Evolutionary conservation across 2,797 vertebrate genomes (phyloP).

Genomic region (Delichon dasypus): DNA sequence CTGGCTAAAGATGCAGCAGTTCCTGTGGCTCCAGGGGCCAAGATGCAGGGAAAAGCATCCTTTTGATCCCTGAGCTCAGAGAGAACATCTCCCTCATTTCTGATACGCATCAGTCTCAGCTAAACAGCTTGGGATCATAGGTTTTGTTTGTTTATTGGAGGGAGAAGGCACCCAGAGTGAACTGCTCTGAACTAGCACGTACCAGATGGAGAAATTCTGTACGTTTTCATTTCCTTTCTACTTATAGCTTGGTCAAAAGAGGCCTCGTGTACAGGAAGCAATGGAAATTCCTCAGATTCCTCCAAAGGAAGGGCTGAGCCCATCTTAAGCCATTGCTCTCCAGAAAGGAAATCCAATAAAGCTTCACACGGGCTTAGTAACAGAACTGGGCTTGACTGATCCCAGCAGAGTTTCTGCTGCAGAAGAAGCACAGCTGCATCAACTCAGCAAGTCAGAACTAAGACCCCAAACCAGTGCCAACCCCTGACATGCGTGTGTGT

Average conservation of each 20-base stretch:
- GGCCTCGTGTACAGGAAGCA: constrained; percentile 68
- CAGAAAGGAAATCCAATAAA: constrained; percentile 65
- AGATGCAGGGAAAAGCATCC: not conserved
- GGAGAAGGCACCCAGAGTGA: not conserved
- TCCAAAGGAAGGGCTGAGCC: constrained; percentile 55
- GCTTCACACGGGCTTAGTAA: constrained; percentile 8
- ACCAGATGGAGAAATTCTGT: constrained; percentile 38
- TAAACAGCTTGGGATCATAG: not conserved
- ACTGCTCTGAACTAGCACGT: not conserved
- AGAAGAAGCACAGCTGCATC: not conserved
- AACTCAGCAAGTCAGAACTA: not conserved
- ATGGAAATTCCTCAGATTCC: constrained; percentile 73
- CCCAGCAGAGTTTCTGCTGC: not conserved
- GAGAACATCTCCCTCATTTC: not conserved
- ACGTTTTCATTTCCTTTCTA: constrained; percentile 63
- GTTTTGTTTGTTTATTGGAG: constrained; percentile 32
- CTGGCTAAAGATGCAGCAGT: not conserved
- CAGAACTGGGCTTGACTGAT: not conserved
- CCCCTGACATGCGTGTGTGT: accelerated
- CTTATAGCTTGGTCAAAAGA: constrained; percentile 61
- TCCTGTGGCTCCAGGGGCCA: not conserved
- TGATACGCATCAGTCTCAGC: not conserved
- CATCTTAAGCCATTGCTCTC: constrained; percentile 50
- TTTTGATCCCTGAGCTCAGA: constrained; percentile 19
- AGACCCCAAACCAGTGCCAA: not conserved